Base-by-base conservation (phyloP, 2,797 vertebrate genomes). In the Babyrousa celebensis region DNA sequence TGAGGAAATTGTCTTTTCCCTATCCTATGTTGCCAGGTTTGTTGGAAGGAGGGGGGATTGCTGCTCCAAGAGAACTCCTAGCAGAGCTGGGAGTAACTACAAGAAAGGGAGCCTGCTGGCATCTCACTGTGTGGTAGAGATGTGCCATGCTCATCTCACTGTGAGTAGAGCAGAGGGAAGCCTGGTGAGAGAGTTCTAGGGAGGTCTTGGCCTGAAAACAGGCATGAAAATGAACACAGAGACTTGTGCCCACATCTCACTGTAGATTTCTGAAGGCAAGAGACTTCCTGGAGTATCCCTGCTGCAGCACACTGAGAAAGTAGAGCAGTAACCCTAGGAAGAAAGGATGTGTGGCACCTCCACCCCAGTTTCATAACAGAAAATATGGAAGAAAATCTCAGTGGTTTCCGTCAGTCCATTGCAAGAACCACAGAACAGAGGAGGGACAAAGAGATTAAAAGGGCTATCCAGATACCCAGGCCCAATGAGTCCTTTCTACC, bases 371-470 rank as follows among this genome's bases (percentile, higher is more conserved):
- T 78, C 79, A 43, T 12, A 21, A 54, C 11, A 70, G 62, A 83
- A 95, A 17, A 6, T 62, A 21, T 10, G 18, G 14, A 91, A 94
- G 85, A 83, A 94, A 95, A 75, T 27, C 32, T 94, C 62, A 23
- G 3, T 21, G 10, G 56, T 74, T 85, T 70, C 58, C 72, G 65
- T 15, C 5, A 15, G 54, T 56, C 40, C 91, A 82, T 75, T 60
- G 56, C 40, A 74, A 29, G 77, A 27, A 72, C 63, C 62, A 18
- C 9, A 32, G 56, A 89, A 67, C 52, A 90, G 75, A 68, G 2
- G 7, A 63, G 32, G 16, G 23, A 23, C 12, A 77, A 16, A 65
- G 32, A 40, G 32, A 17, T 54, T 79, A 65, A 91, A 71, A 27
- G 27, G 6, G 23, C 21, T 56, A 29, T 2, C 15, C 65, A 75